phyloP scores from a whole-genome alignment of 2,113 vertebrate species.

The Lycaon pictus region DNA sequence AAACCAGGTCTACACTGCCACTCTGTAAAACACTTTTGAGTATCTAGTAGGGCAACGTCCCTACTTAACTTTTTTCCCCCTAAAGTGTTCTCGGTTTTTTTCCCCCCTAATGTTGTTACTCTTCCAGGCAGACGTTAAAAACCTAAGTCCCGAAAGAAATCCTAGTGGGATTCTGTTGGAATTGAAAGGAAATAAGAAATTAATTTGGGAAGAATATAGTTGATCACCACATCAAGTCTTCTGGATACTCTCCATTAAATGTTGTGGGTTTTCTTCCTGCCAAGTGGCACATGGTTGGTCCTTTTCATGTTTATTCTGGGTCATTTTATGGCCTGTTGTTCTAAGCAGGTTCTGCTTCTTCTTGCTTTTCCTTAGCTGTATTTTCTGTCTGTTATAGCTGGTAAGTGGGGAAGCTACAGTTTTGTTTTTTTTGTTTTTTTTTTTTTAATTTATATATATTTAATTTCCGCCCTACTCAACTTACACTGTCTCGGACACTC shows the following conservation, averaged over 20 bases:
- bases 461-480: background rate
- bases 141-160: constrained; percentile 30
- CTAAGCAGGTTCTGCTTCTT: background rate
- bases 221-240: background rate
- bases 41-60: background rate
- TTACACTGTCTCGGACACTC: background rate
- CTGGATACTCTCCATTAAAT: background rate
- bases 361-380: background rate
- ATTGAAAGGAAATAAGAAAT: background rate
- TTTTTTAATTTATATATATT: background rate
- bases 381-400: background rate
- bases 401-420: background rate
- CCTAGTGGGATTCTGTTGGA: background rate
- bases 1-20: background rate
- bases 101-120: background rate
- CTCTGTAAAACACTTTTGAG: background rate
- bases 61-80: background rate
- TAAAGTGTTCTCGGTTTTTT: background rate
- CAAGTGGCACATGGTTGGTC: background rate
- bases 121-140: background rate
- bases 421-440: no score
- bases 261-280: background rate
- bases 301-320: background rate
- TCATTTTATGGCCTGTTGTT: background rate
- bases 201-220: background rate